These are phyloP conservation scores for Apus apus DNA, from an alignment of 2,113 vertebrate genomes.

Conservation along the genomic window DNA sequence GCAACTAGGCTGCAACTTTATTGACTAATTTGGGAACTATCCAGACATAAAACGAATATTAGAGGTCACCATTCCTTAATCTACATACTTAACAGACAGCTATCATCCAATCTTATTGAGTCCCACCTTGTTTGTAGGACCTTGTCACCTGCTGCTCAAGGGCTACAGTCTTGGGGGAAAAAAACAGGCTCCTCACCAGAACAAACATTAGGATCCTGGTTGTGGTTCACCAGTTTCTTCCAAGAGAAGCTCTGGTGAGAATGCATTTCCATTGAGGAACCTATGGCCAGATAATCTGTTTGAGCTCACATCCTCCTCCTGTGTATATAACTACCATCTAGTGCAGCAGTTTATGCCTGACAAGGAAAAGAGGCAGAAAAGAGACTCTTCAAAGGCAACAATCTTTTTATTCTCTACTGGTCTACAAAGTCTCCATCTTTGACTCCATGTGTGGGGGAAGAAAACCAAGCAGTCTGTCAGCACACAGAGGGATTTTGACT, in stretches of 20 bases:
- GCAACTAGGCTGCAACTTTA: not conserved
- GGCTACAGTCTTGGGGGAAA: not conserved
- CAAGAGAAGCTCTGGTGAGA: not conserved
- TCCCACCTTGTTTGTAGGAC: not conserved
- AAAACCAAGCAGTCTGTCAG: conserved; percentile 17
- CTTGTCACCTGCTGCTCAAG: not conserved
- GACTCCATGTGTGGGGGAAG: not conserved
- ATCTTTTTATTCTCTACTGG: not conserved
- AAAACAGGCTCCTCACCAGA: not conserved
- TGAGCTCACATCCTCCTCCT: not conserved
- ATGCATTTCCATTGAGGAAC: not conserved
- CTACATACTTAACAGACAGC: not conserved
- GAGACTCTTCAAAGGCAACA: not conserved
- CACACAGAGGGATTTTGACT: not conserved
- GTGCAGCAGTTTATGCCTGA: not conserved
- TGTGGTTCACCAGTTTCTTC: not conserved
- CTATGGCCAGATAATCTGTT: not conserved
- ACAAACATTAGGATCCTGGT: not conserved
- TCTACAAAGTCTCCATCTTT: not conserved
- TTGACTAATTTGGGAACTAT: not conserved
- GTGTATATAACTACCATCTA: not conserved
- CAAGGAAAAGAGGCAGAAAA: not conserved
- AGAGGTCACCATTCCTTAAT: not conserved
- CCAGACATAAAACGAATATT: not conserved
- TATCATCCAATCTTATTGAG: not conserved